These are phyloP conservation scores for Planococcus citri DNA, from an alignment of 1,140 invertebrate genomes.

Conservation along the genomic window DNA sequence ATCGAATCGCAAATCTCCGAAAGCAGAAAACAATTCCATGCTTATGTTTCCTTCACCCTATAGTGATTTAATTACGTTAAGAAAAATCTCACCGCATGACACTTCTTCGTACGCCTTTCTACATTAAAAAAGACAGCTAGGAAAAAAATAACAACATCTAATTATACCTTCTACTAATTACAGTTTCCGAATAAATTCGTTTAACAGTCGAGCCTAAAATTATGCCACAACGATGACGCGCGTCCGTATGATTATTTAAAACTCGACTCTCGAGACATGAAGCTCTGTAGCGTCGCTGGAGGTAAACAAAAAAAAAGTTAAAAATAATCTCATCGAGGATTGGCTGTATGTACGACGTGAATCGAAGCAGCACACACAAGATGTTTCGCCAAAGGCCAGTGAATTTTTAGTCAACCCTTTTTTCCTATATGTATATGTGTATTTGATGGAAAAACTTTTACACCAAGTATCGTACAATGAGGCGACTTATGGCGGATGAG, in stretches of 20 bases:
- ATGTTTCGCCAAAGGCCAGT: not conserved
- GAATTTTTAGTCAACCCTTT: not conserved
- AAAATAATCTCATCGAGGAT: not conserved
- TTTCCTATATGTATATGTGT: too few species aligned
- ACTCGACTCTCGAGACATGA: not conserved
- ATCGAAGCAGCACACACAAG: not conserved
- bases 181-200: not conserved
- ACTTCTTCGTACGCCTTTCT: not conserved
- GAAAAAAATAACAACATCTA: not conserved
- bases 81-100: not conserved
- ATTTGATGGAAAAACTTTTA: too few species aligned
- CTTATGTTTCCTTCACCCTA: not conserved
- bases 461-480: too few species aligned
- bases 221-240: not conserved
- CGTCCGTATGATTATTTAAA: conserved; percentile 1
- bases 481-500: too few species aligned
- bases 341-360: too few species aligned
- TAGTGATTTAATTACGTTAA: not conserved
- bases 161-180: not conserved
- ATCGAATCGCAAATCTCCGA: too few species aligned
- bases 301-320: not conserved
- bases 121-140: not conserved
- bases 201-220: not conserved
- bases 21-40: too few species aligned
- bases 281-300: not conserved